Evolutionary conservation across 2,113 vertebrate species (phyloP).

Genomic region (Oryctolagus cuniculus): mOryCun1.1 NC_091434.1:146613001-146613500

Average conservation of each 20-base stretch:
- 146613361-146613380: conserved; percentile 70
- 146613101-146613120: conserved; percentile 66
- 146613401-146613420: conserved; percentile 69
- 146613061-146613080: conserved; percentile 70
- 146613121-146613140: conserved; percentile 68
- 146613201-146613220: conserved; percentile 49
- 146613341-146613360: conserved; percentile 76
- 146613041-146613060: conserved; percentile 59
- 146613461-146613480: neutral
- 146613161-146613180: conserved; percentile 67
- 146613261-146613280: conserved; percentile 55
- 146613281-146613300: conserved; percentile 61
- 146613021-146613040: conserved; percentile 69
- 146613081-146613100: conserved; percentile 36
- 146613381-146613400: conserved; percentile 55
- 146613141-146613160: conserved; percentile 60
- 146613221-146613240: conserved; percentile 60
- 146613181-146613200: conserved; percentile 55
- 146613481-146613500: conserved; percentile 1
- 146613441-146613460: conserved; percentile 26
- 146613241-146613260: neutral
- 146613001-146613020: conserved; percentile 68
- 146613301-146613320: conserved; percentile 74
- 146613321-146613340: conserved; percentile 75
- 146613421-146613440: conserved; percentile 47